Base-by-base conservation (phyloP, 2,797 vertebrate genomes). In the Echeneis naucrates region DNA sequence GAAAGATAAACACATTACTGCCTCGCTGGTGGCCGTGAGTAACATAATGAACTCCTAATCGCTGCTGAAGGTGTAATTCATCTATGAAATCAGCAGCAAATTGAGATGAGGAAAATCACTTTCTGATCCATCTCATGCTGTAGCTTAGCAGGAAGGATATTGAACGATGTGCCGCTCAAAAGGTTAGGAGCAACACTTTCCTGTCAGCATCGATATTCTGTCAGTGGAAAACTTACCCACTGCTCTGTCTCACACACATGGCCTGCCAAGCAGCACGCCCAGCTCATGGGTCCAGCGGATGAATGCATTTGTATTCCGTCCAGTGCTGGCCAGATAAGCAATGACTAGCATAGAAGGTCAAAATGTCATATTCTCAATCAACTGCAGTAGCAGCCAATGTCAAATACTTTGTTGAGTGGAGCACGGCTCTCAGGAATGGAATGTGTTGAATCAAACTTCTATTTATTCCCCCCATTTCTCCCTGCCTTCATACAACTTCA, bases 21-120 rank as follows among this genome's bases (percentile, higher is more conserved):
- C 83, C 82, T 89, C 77, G 38, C 89, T 82, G 84, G 89, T 87
- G 73, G 74, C 88, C 44, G 37, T 42, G 81, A 90, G 90, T 89
- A 92, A 89, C 89, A 89, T 92, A 93, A 93, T 93, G 90, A 93
- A 93, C 90, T 92, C 91, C 92, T 93, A 92, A 92, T 93, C 87
- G 78, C 88, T 88, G 88, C 92, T 86, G 90, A 92, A 91, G 89
- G 92, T 89, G 91, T 93, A 90, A 92, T 92, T 93, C 90, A 92
- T 93, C 92, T 93, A 87, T 87, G 88, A 90, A 93, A 93, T 93
- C 90, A 92, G 90, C 82, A 66, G 84, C 90, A 93, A 92, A 92
- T 93, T 91, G 92, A 91, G 92, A 92, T 89, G 91, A 90, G 88
- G 87, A 91, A 92, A 92, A 93, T 92, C 88, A 83, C 85, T 89